These are phyloP conservation scores for Steatornis caripensis DNA, from an alignment of 2,113 vertebrate species.

Conservation along the genomic window DNA sequence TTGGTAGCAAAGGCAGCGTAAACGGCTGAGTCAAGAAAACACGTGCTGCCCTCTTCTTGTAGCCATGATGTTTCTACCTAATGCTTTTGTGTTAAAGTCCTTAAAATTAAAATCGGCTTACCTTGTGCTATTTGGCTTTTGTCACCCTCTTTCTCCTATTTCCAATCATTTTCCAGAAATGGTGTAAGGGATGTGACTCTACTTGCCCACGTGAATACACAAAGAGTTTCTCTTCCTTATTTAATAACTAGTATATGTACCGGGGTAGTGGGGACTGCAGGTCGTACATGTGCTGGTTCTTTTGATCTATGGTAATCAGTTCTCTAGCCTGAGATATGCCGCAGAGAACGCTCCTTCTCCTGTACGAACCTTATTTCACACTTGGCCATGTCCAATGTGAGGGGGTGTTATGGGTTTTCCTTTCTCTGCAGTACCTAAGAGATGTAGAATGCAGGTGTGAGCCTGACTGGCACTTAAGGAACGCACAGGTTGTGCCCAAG, in stretches of 20 bases:
- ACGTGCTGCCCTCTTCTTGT: neutral
- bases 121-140: neutral
- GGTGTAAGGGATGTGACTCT: neutral
- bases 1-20: neutral
- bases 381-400: rapidly evolving
- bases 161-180: neutral
- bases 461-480: rapidly evolving
- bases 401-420: neutral
- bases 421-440: neutral
- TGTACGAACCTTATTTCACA: neutral
- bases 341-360: neutral
- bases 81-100: neutral
- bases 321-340: neutral
- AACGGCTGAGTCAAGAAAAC: neutral
- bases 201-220: rapidly evolving
- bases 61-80: neutral
- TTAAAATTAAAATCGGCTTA: neutral
- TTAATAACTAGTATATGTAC: neutral
- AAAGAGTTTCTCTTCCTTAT: neutral
- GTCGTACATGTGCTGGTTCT: neutral
- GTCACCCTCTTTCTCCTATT: neutral
- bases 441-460: neutral
- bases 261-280: too few species aligned
- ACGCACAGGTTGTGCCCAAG: rapidly evolving
- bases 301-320: neutral